phyloP scores from a whole-genome alignment of 2,888 invertebrate genomes.

The Drosophila neotestacea region DNA sequence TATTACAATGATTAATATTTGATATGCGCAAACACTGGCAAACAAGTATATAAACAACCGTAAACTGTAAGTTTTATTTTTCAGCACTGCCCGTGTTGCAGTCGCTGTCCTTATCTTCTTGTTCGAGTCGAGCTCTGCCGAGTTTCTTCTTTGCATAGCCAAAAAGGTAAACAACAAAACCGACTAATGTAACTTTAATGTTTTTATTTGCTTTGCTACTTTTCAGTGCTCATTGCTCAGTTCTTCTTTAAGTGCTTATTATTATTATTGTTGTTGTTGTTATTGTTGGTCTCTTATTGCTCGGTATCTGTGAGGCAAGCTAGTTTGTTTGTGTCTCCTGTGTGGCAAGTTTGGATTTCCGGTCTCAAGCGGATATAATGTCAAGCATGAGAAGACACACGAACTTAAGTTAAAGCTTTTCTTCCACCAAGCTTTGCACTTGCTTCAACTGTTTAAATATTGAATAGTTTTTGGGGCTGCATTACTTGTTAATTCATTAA shows the following conservation, averaged over 20 bases:
- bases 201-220: conserved; percentile 72
- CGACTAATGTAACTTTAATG: conserved; percentile 71
- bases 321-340: conserved; percentile 38
- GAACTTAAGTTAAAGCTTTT: conserved; percentile 29
- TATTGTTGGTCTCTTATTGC: conserved; percentile 16
- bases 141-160: conserved; percentile 42
- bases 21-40: conserved; percentile 26
- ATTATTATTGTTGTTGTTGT: conserved; percentile 16
- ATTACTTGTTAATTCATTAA: conserved; percentile 40
- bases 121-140: conserved; percentile 2
- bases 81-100: conserved; percentile 26
- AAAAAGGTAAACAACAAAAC: conserved; percentile 60
- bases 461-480: conserved; percentile 36
- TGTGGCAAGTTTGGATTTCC: conserved; percentile 69
- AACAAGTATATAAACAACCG: conserved; percentile 37
- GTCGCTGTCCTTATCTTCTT: neutral
- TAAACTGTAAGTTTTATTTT: conserved; percentile 57
- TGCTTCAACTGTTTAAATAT: conserved; percentile 56
- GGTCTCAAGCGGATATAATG: conserved; percentile 70
- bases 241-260: conserved; percentile 29
- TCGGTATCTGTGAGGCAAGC: conserved; percentile 34
- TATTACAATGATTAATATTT: conserved; percentile 47
- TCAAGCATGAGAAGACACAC: conserved; percentile 64
- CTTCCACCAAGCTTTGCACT: conserved; percentile 19
- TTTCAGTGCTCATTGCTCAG: conserved; percentile 62